These are phyloP conservation scores for Eretmochelys imbricata DNA, from an alignment of 2,113 vertebrate species.

Conservation along the genomic window DNA sequence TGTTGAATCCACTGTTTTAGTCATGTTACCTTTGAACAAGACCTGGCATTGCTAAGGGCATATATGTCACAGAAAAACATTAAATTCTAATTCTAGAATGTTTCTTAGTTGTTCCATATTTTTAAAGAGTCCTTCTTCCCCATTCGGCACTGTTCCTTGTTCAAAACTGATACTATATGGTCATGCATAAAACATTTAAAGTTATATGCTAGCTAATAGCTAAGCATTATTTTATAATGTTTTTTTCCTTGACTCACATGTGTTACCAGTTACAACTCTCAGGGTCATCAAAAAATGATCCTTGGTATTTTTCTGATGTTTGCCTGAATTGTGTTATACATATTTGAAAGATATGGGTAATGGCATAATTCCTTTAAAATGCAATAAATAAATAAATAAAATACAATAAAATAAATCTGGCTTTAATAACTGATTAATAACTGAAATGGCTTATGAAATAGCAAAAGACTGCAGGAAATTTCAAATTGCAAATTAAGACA, in stretches of 20 bases:
- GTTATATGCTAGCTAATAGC: not conserved
- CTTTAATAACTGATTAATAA: not conserved
- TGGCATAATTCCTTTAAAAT: not conserved
- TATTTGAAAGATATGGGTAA: not conserved
- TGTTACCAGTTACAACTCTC: not conserved
- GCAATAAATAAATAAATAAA: not conserved
- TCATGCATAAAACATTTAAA: not conserved
- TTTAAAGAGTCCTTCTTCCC: slow-evolving; percentile 36
- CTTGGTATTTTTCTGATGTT: not conserved
- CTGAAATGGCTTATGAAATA: not conserved
- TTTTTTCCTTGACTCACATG: not conserved
- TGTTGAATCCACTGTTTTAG: not conserved
- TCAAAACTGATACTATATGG: not conserved
- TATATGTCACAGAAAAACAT: slow-evolving; percentile 56
- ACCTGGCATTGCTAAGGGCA: not conserved
- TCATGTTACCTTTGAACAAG: not conserved
- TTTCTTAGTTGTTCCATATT: slow-evolving; percentile 42
- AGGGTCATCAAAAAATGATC: not conserved
- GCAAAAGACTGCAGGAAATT: not conserved
- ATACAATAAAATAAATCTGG: too few relatives aligned
- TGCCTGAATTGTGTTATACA: not conserved
- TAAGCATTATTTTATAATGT: not conserved
- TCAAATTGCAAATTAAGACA: not conserved
- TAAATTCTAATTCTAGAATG: slow-evolving; percentile 56
- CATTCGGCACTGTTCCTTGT: slow-evolving; percentile 32